phyloP scores from a whole-genome alignment of 2,113 vertebrate genomes.

The Python bivittatus region DNA sequence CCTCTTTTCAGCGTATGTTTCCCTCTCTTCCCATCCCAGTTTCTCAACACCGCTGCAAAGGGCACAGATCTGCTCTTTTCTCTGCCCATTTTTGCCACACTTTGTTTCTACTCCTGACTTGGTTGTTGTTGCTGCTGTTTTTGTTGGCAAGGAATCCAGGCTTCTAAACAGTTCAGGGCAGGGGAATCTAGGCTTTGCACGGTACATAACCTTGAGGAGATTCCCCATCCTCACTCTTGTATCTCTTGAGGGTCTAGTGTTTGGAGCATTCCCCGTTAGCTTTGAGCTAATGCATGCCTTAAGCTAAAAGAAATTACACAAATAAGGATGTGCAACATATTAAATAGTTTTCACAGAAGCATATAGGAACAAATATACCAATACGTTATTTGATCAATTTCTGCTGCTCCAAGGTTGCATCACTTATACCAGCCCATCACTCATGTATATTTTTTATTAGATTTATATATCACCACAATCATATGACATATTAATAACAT shows the following conservation, averaged over 20 bases:
- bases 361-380: background rate
- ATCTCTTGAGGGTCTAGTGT: background rate
- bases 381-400: background rate
- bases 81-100: background rate
- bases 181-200: background rate
- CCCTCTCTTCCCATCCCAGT: background rate
- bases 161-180: fast-evolving
- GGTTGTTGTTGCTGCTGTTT: fast-evolving
- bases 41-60: background rate
- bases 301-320: background rate
- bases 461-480: background rate
- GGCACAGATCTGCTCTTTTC: background rate
- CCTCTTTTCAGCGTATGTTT: background rate
- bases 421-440: background rate
- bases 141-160: background rate
- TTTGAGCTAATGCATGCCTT: background rate
- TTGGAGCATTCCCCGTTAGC: background rate
- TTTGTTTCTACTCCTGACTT: background rate
- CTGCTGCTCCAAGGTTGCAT: background rate
- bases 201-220: background rate
- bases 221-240: background rate
- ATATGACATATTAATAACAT: background rate
- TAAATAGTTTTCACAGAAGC: background rate
- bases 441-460: background rate
- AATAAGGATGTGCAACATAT: background rate